Evolutionary conservation across 35 echinoderm and acorn worm species (phyloP).

Genomic region (Amphiura filiformis): DNA sequence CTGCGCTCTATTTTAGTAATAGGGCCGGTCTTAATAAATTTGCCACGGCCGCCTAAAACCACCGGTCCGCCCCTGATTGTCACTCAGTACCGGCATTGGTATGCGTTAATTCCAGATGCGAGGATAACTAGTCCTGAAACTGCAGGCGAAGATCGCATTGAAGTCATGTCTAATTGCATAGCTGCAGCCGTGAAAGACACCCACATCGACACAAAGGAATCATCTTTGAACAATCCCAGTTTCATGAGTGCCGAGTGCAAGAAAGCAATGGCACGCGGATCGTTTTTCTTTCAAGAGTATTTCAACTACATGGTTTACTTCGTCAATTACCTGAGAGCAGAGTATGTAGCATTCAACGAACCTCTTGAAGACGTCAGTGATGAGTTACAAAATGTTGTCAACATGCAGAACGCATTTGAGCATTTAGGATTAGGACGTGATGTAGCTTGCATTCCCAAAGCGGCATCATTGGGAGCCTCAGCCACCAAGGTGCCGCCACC

Average conservation of each 20-base stretch:
- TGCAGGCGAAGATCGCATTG: background rate
- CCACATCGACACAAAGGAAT: background rate
- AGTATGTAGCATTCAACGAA: background rate
- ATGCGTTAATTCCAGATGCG: background rate
- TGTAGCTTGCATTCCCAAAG: background rate
- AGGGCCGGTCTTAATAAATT: too few species aligned
- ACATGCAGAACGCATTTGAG: too few species aligned
- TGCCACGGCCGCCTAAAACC: too few species aligned
- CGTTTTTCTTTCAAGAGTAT: conserved; percentile 14
- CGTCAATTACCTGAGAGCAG: conserved; percentile 13
- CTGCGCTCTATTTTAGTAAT: too few species aligned
- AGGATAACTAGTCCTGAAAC: background rate
- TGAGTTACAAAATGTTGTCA: too few species aligned
- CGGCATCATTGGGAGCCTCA: background rate
- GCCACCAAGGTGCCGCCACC: background rate
- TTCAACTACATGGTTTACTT: conserved; percentile 18
- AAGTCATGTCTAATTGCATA: background rate
- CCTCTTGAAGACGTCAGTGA: background rate
- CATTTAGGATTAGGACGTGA: too few species aligned
- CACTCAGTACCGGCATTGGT: background rate
- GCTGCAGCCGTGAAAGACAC: background rate
- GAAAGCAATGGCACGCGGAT: background rate
- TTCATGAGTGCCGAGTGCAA: background rate
- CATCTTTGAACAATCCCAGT: background rate
- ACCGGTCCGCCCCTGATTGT: background rate